Percentiles rank a stretch among this genome's conserved stretches.
Evolutionary conservation across 2,113 vertebrate genomes (phyloP).

Genomic region (Chitala chitala): DNA sequence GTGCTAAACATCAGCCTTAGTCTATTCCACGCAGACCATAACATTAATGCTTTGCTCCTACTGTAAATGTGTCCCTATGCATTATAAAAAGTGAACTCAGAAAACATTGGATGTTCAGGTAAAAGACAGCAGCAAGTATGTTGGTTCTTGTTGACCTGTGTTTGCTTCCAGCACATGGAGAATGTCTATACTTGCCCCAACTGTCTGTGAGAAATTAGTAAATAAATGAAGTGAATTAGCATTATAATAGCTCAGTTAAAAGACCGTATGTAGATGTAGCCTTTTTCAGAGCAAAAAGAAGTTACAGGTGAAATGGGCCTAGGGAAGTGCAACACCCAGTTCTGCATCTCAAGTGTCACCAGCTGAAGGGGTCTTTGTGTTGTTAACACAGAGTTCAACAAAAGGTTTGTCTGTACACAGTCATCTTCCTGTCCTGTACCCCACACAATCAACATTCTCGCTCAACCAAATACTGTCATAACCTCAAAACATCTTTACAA

Average conservation of each 20-base stretch:
- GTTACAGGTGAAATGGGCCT: neutral
- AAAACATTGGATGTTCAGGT: slow-evolving; percentile 32
- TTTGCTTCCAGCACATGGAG: no score
- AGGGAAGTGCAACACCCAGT: no score
- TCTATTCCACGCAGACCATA: neutral
- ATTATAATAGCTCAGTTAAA: slow-evolving; percentile 42
- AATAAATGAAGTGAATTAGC: slow-evolving; percentile 44
- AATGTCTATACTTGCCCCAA: no score
- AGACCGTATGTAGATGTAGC: neutral
- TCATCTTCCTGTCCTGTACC: neutral
- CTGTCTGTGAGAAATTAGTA: no score
- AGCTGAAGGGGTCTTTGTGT: slow-evolving; percentile 44
- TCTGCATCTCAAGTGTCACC: slow-evolving; percentile 39
- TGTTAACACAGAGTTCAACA: slow-evolving; percentile 39
- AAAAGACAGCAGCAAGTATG: no score
- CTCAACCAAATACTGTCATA: neutral
- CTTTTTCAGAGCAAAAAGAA: neutral
- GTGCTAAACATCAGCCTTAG: neutral
- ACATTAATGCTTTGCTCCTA: neutral
- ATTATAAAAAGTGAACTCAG: slow-evolving; percentile 14
- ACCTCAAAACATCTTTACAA: no score
- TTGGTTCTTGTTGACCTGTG: no score
- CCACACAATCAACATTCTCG: neutral
- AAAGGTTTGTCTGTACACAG: slow-evolving; percentile 29
- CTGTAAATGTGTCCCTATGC: neutral